phyloP scores from a whole-genome alignment of 2,888 invertebrate species.

The Agriotes lineatus region DNA sequence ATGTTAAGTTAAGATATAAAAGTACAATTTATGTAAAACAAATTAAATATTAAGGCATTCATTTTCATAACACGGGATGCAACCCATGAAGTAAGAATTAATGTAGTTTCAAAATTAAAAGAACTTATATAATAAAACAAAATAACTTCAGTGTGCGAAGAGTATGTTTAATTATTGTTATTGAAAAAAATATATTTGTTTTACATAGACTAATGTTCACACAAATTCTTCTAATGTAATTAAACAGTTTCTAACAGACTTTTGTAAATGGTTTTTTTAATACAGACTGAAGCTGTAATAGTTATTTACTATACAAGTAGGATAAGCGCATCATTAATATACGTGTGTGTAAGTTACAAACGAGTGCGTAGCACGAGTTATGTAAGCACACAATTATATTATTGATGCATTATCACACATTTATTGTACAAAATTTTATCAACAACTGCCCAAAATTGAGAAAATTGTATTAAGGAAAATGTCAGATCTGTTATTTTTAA shows the following conservation, averaged over 20 bases:
- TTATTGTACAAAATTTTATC: too few relatives aligned
- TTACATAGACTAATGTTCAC: not conserved
- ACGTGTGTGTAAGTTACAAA: too few relatives aligned
- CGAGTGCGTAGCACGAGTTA: too few relatives aligned
- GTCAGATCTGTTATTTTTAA: too few relatives aligned
- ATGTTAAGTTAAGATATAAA: conserved; percentile 7
- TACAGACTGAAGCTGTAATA: not conserved
- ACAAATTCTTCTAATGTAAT: not conserved
- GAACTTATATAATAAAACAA: not conserved
- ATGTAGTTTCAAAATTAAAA: not conserved
- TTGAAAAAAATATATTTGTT: not conserved
- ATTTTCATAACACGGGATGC: not conserved
- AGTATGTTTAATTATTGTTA: conserved; percentile 3
- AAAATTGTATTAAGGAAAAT: too few relatives aligned
- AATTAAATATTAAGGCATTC: not conserved
- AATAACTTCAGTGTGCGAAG: not conserved
- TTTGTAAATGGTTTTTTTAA: not conserved
- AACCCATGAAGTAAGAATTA: not conserved
- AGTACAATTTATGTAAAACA: not conserved
- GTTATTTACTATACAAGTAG: too few relatives aligned
- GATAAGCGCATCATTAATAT: too few relatives aligned
- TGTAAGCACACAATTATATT: too few relatives aligned
- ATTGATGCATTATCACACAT: too few relatives aligned
- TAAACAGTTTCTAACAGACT: not conserved
- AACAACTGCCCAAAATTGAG: too few relatives aligned